Conservation (phyloP, 1,140 invertebrate genomes). For the Calliopsis andreniformis region DNA sequence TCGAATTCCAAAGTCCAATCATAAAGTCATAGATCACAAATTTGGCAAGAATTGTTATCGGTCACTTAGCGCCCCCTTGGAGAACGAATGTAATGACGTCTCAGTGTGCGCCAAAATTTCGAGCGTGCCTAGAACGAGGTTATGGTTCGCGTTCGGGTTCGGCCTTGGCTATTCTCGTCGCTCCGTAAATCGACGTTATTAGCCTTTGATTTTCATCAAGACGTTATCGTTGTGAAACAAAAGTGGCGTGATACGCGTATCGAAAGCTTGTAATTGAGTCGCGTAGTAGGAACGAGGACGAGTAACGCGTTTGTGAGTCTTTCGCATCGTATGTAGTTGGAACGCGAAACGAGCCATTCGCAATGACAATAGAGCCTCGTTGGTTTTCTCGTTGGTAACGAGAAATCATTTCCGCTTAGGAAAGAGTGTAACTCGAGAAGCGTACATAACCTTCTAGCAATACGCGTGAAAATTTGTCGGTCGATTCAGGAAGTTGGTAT, state of each 20-base stretch:
- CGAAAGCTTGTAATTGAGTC: not conserved
- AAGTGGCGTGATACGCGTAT: not conserved
- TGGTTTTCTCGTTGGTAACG: not conserved
- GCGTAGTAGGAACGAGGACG: not conserved
- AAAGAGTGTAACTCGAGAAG: not conserved
- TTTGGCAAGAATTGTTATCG: constrained; percentile 46
- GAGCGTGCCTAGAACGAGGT: constrained; percentile 8
- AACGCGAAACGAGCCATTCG: not conserved
- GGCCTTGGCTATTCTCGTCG: constrained; percentile 24
- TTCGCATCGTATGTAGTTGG: no score
- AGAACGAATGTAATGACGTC: constrained; percentile 23
- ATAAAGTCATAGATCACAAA: no score
- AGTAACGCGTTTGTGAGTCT: not conserved
- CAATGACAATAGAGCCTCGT: not conserved
- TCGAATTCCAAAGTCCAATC: no score
- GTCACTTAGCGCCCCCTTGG: constrained; percentile 24
- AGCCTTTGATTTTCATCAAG: constrained; percentile 2
- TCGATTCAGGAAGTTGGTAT: not conserved
- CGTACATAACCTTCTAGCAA: not conserved
- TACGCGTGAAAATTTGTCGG: constrained; percentile 4
- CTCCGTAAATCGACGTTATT: constrained; percentile 13
- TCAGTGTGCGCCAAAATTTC: constrained; percentile 34
- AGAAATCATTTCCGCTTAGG: not conserved
- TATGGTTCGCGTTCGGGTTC: not conserved
- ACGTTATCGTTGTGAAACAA: constrained; percentile 1